Percentiles rank a stretch among this genome's conserved stretches.
Conservation (phyloP, 2,888 invertebrate genomes). For the Caenorhabditis zanzibari region DNA sequence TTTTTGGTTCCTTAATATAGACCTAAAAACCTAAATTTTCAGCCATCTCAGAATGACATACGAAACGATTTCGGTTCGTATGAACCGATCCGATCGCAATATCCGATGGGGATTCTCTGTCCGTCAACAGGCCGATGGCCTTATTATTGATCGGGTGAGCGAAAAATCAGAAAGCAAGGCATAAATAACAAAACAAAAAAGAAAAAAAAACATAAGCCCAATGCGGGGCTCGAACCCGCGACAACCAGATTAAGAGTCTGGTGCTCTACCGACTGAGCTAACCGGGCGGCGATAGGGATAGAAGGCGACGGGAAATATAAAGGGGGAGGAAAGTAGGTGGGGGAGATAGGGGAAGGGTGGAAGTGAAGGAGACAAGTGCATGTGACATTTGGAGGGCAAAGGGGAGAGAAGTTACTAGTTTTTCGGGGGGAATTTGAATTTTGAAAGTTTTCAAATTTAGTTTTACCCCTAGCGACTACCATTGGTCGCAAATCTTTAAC, state of each 20-base stretch:
- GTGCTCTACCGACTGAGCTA: constrained; percentile 83
- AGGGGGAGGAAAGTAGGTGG: constrained; percentile 49
- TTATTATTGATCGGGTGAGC: constrained; percentile 68
- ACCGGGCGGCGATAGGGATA: constrained; percentile 70
- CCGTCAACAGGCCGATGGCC: constrained; percentile 69
- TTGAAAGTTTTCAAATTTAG: too few species aligned
- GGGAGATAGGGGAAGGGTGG: background rate
- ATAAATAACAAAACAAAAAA: background rate
- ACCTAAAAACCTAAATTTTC: constrained; percentile 4
- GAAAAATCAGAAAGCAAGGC: too few species aligned
- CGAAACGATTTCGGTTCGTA: constrained; percentile 80
- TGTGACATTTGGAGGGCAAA: background rate
- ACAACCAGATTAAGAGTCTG: constrained; percentile 83
- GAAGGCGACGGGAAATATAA: too few species aligned
- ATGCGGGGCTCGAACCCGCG: constrained; percentile 83
- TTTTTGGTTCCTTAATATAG: background rate
- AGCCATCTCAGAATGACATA: constrained; percentile 75
- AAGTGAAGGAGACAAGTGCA: background rate
- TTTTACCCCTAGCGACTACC: too few species aligned
- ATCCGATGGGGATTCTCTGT: constrained; percentile 80
- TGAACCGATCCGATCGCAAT: constrained; percentile 77
- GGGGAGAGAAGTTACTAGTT: background rate
- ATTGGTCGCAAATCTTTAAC: constrained; percentile 4
- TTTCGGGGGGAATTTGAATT: too few species aligned
- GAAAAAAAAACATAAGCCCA: constrained; percentile 71